Conservation (phyloP, 2,797 vertebrate species). For the Mormyrops boulengeri region DNA sequence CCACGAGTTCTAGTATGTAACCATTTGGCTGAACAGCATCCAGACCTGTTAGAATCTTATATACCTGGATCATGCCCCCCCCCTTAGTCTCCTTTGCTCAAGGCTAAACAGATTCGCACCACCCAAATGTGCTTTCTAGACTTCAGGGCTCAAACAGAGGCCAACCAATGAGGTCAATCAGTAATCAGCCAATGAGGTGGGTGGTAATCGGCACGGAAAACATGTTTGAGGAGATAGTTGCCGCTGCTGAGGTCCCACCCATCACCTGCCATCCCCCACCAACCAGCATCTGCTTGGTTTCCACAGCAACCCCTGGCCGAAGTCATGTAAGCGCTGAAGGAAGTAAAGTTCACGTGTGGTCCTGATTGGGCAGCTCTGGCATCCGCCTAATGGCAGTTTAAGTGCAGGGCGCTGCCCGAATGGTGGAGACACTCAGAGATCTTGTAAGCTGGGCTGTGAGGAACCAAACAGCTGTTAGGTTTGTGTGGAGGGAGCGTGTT, state of each 20-base stretch:
- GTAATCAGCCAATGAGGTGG: background rate
- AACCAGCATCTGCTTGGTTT: slow-evolving; percentile 19
- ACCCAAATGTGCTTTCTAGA: background rate
- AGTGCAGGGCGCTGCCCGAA: background rate
- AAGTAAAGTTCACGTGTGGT: background rate
- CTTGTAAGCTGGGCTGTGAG: background rate
- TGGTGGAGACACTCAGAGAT: background rate
- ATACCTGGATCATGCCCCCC: no score
- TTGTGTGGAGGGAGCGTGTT: background rate
- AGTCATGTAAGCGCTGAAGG: slow-evolving; percentile 1
- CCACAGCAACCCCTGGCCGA: slow-evolving; percentile 26
- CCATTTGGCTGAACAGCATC: no score
- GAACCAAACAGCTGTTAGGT: background rate
- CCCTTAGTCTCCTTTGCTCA: no score
- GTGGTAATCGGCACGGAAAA: background rate
- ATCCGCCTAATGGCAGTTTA: background rate
- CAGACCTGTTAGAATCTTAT: no score
- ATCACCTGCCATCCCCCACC: background rate
- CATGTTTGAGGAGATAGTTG: background rate
- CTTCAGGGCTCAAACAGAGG: background rate
- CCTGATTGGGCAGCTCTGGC: background rate
- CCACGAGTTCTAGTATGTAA: no score
- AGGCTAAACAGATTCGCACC: background rate
- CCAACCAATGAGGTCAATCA: background rate
- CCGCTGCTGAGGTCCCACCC: background rate